Conservation (phyloP, 2,888 invertebrate genomes). For the Eueremaeus valkanovi region DNA sequence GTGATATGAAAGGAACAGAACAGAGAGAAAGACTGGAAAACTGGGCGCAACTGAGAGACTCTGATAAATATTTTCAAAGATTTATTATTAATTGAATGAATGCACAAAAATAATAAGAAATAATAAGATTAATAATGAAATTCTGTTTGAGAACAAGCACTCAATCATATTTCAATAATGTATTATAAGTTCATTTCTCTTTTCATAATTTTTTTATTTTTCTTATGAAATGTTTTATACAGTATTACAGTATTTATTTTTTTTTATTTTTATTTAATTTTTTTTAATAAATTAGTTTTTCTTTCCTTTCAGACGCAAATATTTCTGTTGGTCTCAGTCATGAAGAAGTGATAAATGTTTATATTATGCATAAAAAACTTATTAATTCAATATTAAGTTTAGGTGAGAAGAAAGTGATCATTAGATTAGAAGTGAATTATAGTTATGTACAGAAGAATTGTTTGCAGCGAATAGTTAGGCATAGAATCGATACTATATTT, state of each 20-base stretch:
- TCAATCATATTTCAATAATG: slow-evolving; percentile 28
- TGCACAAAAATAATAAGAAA: slow-evolving; percentile 8
- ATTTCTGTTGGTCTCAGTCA: background rate
- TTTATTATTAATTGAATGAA: slow-evolving; percentile 1
- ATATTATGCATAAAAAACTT: slow-evolving; percentile 27
- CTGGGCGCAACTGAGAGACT: slow-evolving; percentile 8
- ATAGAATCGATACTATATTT: too few species aligned
- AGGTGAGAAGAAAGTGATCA: slow-evolving; percentile 24
- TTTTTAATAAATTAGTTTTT: background rate
- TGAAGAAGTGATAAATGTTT: slow-evolving; percentile 30
- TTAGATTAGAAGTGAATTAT: background rate
- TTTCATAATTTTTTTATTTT: too few species aligned
- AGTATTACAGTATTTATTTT: background rate
- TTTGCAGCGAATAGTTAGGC: too few species aligned
- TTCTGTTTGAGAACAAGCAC: background rate
- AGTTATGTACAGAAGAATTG: too few species aligned
- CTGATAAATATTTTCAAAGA: background rate
- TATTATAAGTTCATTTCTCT: background rate
- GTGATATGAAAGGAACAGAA: too few species aligned
- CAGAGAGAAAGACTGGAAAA: background rate
- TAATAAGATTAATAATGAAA: slow-evolving; percentile 22
- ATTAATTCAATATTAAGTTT: slow-evolving; percentile 23
- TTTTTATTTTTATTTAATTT: background rate
- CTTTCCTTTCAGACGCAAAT: background rate
- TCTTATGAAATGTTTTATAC: too few species aligned